A percentile compares a stretch with the other conserved stretches of the same genome.
phyloP scores from a whole-genome alignment of 2,797 vertebrate species.

The Rhabdomys pumilio region DNA sequence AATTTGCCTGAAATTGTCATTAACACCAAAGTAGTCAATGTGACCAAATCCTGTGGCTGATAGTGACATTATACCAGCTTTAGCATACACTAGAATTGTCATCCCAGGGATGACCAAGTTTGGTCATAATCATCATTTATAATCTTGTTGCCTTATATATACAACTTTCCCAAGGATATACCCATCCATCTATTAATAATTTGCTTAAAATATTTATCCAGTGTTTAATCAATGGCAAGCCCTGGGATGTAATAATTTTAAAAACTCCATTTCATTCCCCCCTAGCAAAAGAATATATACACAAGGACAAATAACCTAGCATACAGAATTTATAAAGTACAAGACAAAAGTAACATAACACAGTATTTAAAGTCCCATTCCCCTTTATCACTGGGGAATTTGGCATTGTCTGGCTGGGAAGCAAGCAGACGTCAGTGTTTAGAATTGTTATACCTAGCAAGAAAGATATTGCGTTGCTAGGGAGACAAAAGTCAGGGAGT shows the following conservation, averaged over 20 bases:
- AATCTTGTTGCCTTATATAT: background rate
- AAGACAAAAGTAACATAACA: background rate
- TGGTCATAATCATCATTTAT: conserved; percentile 9
- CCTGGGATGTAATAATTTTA: background rate
- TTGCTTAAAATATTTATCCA: background rate
- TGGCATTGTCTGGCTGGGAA: background rate
- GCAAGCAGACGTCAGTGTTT: background rate
- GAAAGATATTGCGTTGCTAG: background rate
- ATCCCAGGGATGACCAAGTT: background rate
- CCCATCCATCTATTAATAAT: background rate
- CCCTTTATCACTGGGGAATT: background rate
- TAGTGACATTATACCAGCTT: background rate
- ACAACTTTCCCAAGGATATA: background rate
- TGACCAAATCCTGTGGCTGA: background rate
- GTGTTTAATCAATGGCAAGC: background rate
- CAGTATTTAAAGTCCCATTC: fast-evolving
- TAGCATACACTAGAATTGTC: background rate
- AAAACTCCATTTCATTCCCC: conserved; percentile 1
- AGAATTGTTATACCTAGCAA: background rate
- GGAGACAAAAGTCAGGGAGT: background rate
- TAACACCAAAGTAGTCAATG: background rate
- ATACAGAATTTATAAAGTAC: background rate
- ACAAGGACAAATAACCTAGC: background rate
- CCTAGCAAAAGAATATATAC: background rate
- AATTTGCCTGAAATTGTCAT: conserved; percentile 29